A percentile compares a stretch with the other conserved stretches of the same genome.
phyloP scores from a whole-genome alignment of 64 coral and sea anemone species.

The Stylophora pistillata region DNA sequence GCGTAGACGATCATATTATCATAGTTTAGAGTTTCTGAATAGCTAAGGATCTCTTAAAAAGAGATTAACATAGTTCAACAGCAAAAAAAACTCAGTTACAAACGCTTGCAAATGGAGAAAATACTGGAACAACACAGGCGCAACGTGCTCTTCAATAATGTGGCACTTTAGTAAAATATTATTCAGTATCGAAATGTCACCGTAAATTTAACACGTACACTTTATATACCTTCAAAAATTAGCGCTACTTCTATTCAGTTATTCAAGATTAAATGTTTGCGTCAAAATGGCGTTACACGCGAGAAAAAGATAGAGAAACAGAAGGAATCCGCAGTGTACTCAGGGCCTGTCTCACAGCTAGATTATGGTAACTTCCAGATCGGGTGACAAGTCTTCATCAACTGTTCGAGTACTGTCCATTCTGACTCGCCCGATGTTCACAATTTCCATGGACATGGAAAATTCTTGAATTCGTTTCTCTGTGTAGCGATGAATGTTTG shows the following conservation, averaged over 20 bases:
- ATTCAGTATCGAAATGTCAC: too few species aligned
- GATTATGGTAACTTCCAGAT: slow-evolving; percentile 14
- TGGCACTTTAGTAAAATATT: not conserved
- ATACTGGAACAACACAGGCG: not conserved
- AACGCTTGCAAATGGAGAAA: not conserved
- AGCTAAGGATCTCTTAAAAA: not conserved
- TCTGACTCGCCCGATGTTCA: slow-evolving; percentile 36
- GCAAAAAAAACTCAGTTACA: not conserved
- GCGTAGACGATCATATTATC: not conserved
- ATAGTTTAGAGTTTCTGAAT: not conserved
- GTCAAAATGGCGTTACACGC: too few species aligned
- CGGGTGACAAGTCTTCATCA: not conserved
- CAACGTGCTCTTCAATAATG: not conserved
- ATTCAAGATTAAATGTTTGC: too few species aligned
- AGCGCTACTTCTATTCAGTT: not conserved
- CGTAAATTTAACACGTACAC: slow-evolving; percentile 11
- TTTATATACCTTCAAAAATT: not conserved
- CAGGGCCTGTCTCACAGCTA: not conserved
- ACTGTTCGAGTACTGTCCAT: slow-evolving; percentile 11
- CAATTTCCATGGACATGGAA: slow-evolving; percentile 50
- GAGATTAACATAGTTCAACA: slow-evolving; percentile 6
- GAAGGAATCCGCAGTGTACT: too few species aligned
- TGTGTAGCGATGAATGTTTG: slow-evolving; percentile 47
- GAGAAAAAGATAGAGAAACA: too few species aligned
- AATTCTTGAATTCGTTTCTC: slow-evolving; percentile 59